Evolutionary conservation across 2,888 invertebrate genomes (phyloP), one percentile per base, ranked within the genome.

Genomic region (Teinopalpus imperialis): DNA sequence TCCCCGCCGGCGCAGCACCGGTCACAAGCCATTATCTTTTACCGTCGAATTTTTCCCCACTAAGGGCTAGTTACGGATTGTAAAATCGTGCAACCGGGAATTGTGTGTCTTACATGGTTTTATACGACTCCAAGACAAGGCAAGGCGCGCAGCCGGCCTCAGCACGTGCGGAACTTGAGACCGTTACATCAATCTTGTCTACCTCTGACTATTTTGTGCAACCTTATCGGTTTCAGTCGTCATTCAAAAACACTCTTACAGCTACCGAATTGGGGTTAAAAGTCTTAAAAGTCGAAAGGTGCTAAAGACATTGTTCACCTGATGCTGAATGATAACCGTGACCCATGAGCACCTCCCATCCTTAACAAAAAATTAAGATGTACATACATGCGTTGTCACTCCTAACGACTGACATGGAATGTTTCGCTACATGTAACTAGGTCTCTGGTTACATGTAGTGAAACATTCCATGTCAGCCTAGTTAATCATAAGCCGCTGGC

Each of bases 161-260:
- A 76, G 81, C 87, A 88, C 87, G 87, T 87, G 88, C 85, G 80
- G 64, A 78, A 76, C 71, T 79, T 74, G 58, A 67, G 70, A 69
- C 81, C 86, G 83, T 81, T 80, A 86, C 83, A 86, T 86, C 76
- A 78, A 82, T 87, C 85, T 82, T 81, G 69, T 77, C 81, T 77
- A 71, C 75, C 71, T 75, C 74, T 65, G 64, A 69, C 66, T 66
- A 68, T 71, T 68, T 78, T 77, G 71, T 71, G 69, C 72, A 72
- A 74, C 61, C 67, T 72, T 74, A 72, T 66, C 66, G 57, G 54
- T 47, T 36, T 24, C 21, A 10, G 16, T 42, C 21, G 30, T 2
- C 21, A 46, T 49, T 52, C 52, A 46, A 56, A 70, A 61, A 54
- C 48, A 51, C 30, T 51, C 56, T 56, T 69, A 61, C 26, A 3